Evolutionary conservation across 2,113 vertebrate species (phyloP).

Genomic region (Cyanoderma ruficeps): DNA sequence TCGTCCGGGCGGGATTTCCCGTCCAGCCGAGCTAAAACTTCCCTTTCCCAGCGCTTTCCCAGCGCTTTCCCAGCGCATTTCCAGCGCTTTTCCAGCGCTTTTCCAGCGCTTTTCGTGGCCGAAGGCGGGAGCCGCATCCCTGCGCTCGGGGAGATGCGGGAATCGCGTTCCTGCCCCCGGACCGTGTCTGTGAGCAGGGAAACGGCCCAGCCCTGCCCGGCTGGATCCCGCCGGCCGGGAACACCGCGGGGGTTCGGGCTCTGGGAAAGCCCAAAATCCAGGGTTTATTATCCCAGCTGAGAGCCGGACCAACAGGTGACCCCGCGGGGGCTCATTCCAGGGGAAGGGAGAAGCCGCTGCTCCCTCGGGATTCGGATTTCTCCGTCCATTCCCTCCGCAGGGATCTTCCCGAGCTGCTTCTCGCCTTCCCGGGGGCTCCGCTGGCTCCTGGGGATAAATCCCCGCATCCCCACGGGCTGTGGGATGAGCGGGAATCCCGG

Average conservation of each 20-base stretch:
- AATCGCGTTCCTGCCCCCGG: not conserved
- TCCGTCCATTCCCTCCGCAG: rapidly evolving
- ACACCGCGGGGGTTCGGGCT: not conserved
- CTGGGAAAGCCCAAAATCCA: rapidly evolving
- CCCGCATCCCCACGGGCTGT: not conserved
- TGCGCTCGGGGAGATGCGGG: not conserved
- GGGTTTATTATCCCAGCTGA: rapidly evolving
- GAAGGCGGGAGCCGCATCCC: not conserved
- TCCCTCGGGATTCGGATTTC: not conserved
- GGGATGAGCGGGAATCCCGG: not conserved
- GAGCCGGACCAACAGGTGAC: not conserved
- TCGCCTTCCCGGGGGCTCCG: not conserved
- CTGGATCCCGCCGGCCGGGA: not conserved
- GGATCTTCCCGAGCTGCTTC: not conserved
- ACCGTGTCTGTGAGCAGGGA: not conserved
- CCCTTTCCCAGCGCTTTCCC: rapidly evolving
- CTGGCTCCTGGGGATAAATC: not conserved
- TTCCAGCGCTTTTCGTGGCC: rapidly evolving
- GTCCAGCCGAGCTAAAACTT: rapidly evolving
- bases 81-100: not conserved
- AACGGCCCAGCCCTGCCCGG: rapidly evolving
- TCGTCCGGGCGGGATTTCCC: not conserved
- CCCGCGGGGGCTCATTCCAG: rapidly evolving
- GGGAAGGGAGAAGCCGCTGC: not conserved
- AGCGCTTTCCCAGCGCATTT: rapidly evolving